A percentile compares a stretch with the other conserved stretches of the same genome.
Conservation (phyloP, 1,140 invertebrate species). For the Probaryconus sp. region DNA sequence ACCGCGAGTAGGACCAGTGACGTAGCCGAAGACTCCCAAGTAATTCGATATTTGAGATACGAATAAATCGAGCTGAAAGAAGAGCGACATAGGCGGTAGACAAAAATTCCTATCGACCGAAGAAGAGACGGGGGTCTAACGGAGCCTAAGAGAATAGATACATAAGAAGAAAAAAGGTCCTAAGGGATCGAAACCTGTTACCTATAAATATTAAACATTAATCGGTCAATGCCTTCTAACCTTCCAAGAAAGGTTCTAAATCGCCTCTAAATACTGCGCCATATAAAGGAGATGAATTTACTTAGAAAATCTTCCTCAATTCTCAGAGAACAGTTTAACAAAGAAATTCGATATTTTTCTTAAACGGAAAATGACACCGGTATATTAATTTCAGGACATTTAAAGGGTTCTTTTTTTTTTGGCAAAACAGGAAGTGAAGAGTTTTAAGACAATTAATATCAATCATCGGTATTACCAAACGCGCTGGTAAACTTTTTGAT, state of each 20-base stretch:
- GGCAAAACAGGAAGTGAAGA: no score
- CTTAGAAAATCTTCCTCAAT: background rate
- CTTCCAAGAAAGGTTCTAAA: constrained; percentile 1
- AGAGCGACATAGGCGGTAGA: constrained; percentile 9
- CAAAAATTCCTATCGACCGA: constrained; percentile 31
- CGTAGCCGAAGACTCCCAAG: constrained; percentile 3
- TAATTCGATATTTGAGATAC: constrained; percentile 37
- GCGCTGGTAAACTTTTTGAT: no score
- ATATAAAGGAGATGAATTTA: background rate
- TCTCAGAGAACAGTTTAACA: no score
- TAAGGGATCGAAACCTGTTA: constrained; percentile 36
- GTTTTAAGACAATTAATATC: no score
- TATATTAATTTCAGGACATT: no score
- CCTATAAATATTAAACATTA: constrained; percentile 33
- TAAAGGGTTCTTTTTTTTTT: no score
- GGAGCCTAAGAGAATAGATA: constrained; percentile 36
- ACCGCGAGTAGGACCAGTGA: constrained; percentile 3
- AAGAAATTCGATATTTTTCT: no score
- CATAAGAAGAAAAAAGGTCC: constrained; percentile 24
- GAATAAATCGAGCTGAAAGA: constrained; percentile 26
- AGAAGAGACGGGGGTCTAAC: constrained; percentile 27
- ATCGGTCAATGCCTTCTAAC: constrained; percentile 36
- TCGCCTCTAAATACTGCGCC: constrained; percentile 14
- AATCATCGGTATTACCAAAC: no score
- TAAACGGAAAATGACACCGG: no score